A percentile compares a stretch with the other conserved stretches of the same genome.
Conservation (phyloP, 1,140 invertebrate genomes). For the Vanessa atalanta region DNA sequence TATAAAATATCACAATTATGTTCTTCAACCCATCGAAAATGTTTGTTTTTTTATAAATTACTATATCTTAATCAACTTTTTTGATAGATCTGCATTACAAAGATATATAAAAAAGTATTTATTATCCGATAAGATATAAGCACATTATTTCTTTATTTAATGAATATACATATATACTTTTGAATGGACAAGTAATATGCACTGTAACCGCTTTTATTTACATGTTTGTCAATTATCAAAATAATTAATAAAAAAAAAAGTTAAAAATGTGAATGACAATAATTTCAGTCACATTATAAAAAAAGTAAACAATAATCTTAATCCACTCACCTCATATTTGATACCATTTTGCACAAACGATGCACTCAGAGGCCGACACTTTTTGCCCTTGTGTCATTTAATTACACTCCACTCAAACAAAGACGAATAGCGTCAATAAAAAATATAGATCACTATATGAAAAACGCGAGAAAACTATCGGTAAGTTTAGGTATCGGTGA, state of each 20-base stretch:
- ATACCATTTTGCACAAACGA: constrained; percentile 65
- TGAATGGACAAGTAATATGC: too few species aligned
- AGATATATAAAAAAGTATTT: too few species aligned
- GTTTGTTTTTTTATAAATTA: too few species aligned
- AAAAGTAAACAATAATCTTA: constrained; percentile 21
- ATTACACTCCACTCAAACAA: constrained; percentile 46
- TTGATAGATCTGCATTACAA: too few species aligned
- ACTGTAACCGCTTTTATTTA: too few species aligned
- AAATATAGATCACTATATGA: constrained; percentile 23
- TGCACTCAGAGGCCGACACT: constrained; percentile 51
- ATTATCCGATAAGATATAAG: too few species aligned
- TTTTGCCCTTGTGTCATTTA: constrained; percentile 49
- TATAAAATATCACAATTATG: too few species aligned
- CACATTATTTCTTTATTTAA: too few species aligned
- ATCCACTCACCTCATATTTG: constrained; percentile 65
- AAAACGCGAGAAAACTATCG: constrained; percentile 25
- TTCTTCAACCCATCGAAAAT: too few species aligned
- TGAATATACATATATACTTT: too few species aligned
- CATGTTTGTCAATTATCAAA: background rate
- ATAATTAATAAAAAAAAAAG: background rate
- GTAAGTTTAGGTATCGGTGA: constrained; percentile 3
- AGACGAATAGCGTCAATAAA: constrained; percentile 24
- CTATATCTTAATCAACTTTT: too few species aligned
- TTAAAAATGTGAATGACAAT: background rate
- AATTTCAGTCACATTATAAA: background rate